Evolutionary conservation across 2,888 invertebrate species (phyloP), one percentile per base, ranked within the genome.

Genomic region (Hybos culiciformis): DNA sequence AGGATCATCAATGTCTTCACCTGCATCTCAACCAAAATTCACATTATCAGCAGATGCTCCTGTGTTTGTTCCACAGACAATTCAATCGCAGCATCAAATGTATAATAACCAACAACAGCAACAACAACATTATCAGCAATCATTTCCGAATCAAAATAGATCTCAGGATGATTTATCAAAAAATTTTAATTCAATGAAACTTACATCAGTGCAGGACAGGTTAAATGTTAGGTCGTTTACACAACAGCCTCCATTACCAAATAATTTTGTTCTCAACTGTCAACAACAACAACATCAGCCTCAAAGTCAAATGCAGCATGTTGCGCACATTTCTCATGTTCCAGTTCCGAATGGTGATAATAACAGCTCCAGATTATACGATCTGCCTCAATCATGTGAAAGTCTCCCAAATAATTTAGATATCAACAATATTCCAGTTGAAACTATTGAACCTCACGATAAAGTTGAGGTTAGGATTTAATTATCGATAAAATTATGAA

Each of bases 141-240:
- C 18, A 18, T 19, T 12, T 15, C 19, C 17, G 3, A 17, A 34
- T 34, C 34, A 19, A 15, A 34, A 9, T 26, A 23, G 41, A 24
- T 36, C 41, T 18, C 12, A 14, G 32, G 38, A 37, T n/a, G 31
- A 32, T n/a, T 18, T 23, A 33, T 15, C 33, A n/a, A 49, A 50
- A 33, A 47, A 37, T 40, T 46, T 48, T 40, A 36, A 20, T 21
- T 5, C 36, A 36, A 20, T 36, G 20, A 36, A 21, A 12, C 19
- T 18, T 2, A 39, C 36, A 42, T 52, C 53, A 11, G 51, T 57
- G 31, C 60, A 61, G 49, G 49, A 52, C 43, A 53, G 59, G 40
- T 48, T 60, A 41, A 53, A 51, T 24, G 39, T 45, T 14, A 6
- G n/a, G 2, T n/a, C n/a, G n/a, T n/a, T n/a, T n/a, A n/a, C n/a